Evolutionary conservation across 2,113 vertebrate species (phyloP).

Genomic region (Epinephelus moara): DNA sequence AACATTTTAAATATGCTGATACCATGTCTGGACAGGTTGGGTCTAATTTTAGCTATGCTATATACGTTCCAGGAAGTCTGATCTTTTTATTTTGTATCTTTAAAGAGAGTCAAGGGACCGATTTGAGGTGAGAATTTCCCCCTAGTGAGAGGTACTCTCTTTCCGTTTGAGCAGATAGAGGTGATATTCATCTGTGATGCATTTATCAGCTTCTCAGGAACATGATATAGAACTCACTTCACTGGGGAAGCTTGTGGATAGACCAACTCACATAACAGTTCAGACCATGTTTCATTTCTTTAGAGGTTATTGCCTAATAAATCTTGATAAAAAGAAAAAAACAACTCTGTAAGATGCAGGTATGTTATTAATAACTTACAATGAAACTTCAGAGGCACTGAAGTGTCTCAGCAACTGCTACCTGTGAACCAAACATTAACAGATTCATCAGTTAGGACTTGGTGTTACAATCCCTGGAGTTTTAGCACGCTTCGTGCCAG

Average conservation of each 20-base stretch:
- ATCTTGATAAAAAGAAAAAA: neutral
- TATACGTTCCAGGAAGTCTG: neutral
- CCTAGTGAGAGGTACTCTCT: neutral
- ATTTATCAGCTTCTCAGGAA: conserved; percentile 23
- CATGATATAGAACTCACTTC: neutral
- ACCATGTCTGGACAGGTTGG: conserved; percentile 36
- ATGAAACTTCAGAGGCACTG: neutral
- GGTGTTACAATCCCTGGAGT: too few relatives aligned
- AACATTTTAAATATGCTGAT: conserved; percentile 66
- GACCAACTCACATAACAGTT: neutral
- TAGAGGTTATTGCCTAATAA: neutral
- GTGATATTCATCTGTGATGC: conserved; percentile 15
- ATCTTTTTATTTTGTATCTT: conserved; percentile 11
- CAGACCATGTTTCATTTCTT: neutral
- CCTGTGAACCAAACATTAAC: neutral
- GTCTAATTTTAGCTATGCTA: conserved; percentile 26
- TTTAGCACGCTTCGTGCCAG: too few relatives aligned
- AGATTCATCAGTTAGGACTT: neutral
- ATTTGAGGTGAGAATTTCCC: neutral
- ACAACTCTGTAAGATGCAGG: neutral
- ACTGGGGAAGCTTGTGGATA: neutral
- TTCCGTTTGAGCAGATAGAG: conserved; percentile 4
- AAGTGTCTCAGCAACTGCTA: neutral
- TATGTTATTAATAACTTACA: conserved; percentile 4
- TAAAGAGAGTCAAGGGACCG: neutral